A percentile compares a stretch with the other conserved stretches of the same genome.
Conservation (phyloP, 2,797 vertebrate genomes). For the Glyptemys insculpta region DNA sequence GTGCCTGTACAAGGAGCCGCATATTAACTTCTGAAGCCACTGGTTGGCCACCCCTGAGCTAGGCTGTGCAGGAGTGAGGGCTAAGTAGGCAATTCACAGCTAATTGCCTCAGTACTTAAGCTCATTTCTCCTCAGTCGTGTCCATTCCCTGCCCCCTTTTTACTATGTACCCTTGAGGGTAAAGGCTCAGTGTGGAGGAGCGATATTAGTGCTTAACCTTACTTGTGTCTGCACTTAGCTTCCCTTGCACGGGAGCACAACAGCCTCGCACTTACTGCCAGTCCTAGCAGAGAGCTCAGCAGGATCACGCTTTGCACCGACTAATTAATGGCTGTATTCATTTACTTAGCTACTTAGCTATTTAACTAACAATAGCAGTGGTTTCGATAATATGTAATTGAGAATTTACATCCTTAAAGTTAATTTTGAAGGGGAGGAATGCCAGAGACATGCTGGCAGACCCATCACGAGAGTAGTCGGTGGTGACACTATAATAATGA, state of each 20-base stretch:
- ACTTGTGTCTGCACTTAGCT: background rate
- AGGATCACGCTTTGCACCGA: conserved; percentile 20
- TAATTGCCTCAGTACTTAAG: background rate
- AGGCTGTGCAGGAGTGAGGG: background rate
- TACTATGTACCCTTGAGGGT: background rate
- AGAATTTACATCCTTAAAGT: conserved; percentile 55
- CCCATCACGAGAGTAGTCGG: conserved; percentile 29
- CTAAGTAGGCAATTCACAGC: background rate
- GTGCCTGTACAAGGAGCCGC: too few species aligned
- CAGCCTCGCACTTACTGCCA: conserved; percentile 19
- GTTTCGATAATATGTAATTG: conserved; percentile 1
- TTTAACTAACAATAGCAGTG: conserved; percentile 53
- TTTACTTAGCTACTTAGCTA: conserved; percentile 20
- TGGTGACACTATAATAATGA: conserved; percentile 55
- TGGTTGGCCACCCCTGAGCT: too few species aligned
- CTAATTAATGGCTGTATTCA: conserved; percentile 42
- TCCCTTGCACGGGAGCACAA: conserved; percentile 19
- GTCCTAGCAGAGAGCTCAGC: too few species aligned
- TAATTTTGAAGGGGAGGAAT: conserved; percentile 51
- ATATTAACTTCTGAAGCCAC: too few species aligned
- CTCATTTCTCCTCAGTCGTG: background rate
- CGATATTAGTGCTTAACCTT: background rate
- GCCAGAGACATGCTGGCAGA: conserved; percentile 56
- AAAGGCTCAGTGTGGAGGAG: background rate
- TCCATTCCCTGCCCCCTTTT: background rate